A percentile compares a stretch with the other conserved stretches of the same genome.
Conservation (phyloP, 92 coral and sea anemone genomes). For the Nematostella vectensis region DNA sequence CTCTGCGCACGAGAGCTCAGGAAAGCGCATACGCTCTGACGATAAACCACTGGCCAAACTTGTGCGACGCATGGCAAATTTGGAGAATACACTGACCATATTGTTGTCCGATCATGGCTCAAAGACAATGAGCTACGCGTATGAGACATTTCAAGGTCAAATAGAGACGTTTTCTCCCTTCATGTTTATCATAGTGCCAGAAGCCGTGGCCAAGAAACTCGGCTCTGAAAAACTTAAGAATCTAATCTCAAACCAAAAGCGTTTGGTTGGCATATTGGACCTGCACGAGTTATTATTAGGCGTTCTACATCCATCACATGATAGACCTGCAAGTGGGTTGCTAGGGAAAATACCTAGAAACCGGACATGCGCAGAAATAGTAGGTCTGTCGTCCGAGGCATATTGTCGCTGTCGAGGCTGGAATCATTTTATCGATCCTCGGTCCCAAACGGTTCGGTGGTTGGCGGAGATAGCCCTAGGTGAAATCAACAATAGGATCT, state of each 20-base stretch:
- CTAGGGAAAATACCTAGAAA: slow-evolving; percentile 59
- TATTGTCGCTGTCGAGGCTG: slow-evolving; percentile 83
- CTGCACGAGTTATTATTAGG: slow-evolving; percentile 52
- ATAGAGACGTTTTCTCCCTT: slow-evolving; percentile 82
- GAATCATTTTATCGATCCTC: slow-evolving; percentile 49
- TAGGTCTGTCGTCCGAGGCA: slow-evolving; percentile 58
- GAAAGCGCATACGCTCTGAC: slow-evolving; percentile 67
- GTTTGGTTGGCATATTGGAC: slow-evolving; percentile 58
- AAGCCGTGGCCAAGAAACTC: slow-evolving; percentile 58
- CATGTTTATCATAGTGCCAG: slow-evolving; percentile 80
- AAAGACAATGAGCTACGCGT: slow-evolving; percentile 74
- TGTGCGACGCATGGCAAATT: slow-evolving; percentile 49
- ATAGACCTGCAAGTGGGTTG: slow-evolving; percentile 30
- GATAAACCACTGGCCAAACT: slow-evolving; percentile 52
- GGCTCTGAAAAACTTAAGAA: slow-evolving; percentile 57
- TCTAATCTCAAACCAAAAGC: slow-evolving; percentile 58
- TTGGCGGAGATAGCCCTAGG: slow-evolving; percentile 87
- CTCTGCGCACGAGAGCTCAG: slow-evolving; percentile 81
- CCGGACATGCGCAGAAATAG: slow-evolving; percentile 83
- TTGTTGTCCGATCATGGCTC: slow-evolving; percentile 88
- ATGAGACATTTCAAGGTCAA: slow-evolving; percentile 53
- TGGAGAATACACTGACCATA: slow-evolving; percentile 60
- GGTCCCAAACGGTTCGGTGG: slow-evolving; percentile 52
- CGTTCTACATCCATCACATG: slow-evolving; percentile 14
- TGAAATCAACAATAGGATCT: slow-evolving; percentile 66